Evolutionary conservation across 2,888 invertebrate species (phyloP), one percentile per base, ranked within the genome.

Genomic region (Chironomus riparius): DNA sequence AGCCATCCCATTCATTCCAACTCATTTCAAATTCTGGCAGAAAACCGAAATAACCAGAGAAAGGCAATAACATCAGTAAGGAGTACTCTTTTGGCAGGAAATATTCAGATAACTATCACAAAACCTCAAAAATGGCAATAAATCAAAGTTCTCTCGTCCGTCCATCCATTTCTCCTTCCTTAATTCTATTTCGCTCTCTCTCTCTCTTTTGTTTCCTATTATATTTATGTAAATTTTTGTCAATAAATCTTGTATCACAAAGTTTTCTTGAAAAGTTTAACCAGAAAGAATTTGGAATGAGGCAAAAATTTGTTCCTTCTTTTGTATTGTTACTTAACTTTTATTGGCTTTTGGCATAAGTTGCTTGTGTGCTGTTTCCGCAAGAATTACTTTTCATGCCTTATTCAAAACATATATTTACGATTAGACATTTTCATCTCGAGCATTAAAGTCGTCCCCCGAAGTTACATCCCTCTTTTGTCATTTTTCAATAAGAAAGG

Each of bases 161-260:
- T 65, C 22, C 24, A 21, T 65, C 24, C 24, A 38, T 7, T 38
- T 10, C 38, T 38, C 38, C 38, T 38, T 38, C 38, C 38, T 38
- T 38, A 1, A 5, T 28, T 28, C 28, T n/a, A n/a, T n/a, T n/a
- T n/a, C n/a, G n/a, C 2, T 10, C 1, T 38, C 10, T 38, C 38
- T 38, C 38, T 38, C 38, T 38, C 38, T 38, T 38, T 65, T 13
- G 65, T 24, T 24, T 65, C 65, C 21, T 21, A 65, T 65, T 65
- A 24, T 65, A 24, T 65, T 65, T 65, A 65, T 65, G 65, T 65
- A 65, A 65, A 65, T 65, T 65, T 65, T 65, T 65, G 65, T 65
- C 65, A 65, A 65, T 65, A 65, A 65, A 65, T 65, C 65, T 65
- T 65, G 13, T 24, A 21, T 24, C 65, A 65, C 24, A 56, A 56